Conservation (phyloP, 1,140 invertebrate genomes). For the Caenorhabditis briggsae region DNA sequence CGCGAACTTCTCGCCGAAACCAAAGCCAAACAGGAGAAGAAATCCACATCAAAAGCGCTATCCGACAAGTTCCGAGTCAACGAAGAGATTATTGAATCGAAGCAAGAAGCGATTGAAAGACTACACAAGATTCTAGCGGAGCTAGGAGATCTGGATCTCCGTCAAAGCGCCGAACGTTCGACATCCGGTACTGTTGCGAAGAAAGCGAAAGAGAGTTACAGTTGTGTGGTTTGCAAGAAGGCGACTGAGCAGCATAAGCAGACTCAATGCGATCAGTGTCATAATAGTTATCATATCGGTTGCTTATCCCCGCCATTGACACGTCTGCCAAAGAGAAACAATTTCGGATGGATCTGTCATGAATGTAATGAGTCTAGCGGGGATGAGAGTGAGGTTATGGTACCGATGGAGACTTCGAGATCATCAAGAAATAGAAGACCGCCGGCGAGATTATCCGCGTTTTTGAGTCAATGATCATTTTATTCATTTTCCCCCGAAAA, state of each 20-base stretch:
- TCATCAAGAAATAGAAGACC: slow-evolving; percentile 1
- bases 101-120: not conserved
- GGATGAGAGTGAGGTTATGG: not conserved
- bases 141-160: not conserved
- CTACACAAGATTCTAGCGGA: not conserved
- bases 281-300: slow-evolving; percentile 40
- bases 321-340: not conserved
- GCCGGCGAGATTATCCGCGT: not conserved
- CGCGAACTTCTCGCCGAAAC: not conserved
- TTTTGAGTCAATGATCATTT: not conserved
- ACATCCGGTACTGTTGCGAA: not conserved
- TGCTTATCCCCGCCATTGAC: slow-evolving; percentile 15
- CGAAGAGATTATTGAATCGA: not conserved
- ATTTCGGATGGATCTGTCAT: slow-evolving; percentile 40
- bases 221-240: not conserved
- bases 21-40: slow-evolving; percentile 13
- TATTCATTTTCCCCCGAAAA: no score
- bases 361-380: slow-evolving; percentile 45
- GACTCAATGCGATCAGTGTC: slow-evolving; percentile 32
- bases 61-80: not conserved
- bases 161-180: not conserved
- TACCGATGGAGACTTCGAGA: not conserved
- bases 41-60: not conserved
- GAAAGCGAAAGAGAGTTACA: slow-evolving; percentile 1
- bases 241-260: slow-evolving; percentile 8